phyloP scores from a whole-genome alignment of 2,888 invertebrate genomes.

The Mechanitis messenoides region DNA sequence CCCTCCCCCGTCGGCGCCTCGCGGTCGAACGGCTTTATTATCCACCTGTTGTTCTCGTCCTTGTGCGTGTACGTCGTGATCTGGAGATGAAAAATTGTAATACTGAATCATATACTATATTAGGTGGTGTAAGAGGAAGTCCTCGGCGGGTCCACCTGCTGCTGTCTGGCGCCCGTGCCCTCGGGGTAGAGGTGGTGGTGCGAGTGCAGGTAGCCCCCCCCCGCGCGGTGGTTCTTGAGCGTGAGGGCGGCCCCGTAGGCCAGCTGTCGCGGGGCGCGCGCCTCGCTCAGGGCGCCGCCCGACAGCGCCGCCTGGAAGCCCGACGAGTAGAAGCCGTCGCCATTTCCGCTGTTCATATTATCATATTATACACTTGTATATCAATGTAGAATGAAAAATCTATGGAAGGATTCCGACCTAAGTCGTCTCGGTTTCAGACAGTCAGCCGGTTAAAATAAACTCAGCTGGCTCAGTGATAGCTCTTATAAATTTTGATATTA shows the following conservation, averaged over 20 bases:
- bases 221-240: constrained; percentile 95
- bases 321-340: constrained; percentile 97
- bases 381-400: constrained; percentile 14
- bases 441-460: no score
- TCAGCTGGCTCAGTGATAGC: no score
- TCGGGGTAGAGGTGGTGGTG: constrained; percentile 97
- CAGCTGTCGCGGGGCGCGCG: constrained; percentile 91
- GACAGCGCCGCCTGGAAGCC: constrained; percentile 95
- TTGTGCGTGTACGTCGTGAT: constrained; percentile 98
- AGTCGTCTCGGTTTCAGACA: no score
- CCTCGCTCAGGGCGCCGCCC: constrained; percentile 95
- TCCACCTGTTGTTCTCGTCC: constrained; percentile 95
- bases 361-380: neutral
- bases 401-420: neutral
- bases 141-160: constrained; percentile 80
- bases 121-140: no score
- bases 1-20: constrained; percentile 44
- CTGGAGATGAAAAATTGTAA: constrained; percentile 57
- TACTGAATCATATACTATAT: no score
- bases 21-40: constrained; percentile 84
- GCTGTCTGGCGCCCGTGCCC: constrained; percentile 91
- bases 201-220: constrained; percentile 97
- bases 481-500: no score
- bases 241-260: constrained; percentile 93
- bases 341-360: constrained; percentile 90